Conservation (phyloP, 2,113 vertebrate species). For the Maccullochella peelii region DNA sequence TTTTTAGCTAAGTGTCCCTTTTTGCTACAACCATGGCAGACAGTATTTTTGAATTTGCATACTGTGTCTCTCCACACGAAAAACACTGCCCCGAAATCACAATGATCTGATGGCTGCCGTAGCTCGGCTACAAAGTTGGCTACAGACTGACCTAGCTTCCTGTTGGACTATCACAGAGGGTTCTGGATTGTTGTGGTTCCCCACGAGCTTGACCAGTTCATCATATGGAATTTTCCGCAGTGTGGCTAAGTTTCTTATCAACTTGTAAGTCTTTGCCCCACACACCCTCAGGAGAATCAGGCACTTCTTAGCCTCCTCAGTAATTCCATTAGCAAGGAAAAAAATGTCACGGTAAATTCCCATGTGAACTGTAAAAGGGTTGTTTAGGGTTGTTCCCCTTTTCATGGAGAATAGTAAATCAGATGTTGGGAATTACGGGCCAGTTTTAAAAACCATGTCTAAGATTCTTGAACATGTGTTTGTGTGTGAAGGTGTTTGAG, state of each 20-base stretch:
- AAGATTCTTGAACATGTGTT: too few species aligned
- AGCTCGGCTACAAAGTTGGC: conserved; percentile 11
- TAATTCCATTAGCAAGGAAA: conserved; percentile 13
- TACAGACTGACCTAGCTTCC: conserved; percentile 19
- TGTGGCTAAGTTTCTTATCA: conserved; percentile 13
- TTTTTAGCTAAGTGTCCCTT: not conserved
- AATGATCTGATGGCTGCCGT: conserved; percentile 3
- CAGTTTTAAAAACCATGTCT: too few species aligned
- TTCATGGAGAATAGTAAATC: too few species aligned
- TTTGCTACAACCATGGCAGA: not conserved
- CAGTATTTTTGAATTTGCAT: not conserved
- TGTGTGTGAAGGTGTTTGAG: too few species aligned
- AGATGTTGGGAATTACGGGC: too few species aligned
- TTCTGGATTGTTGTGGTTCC: not conserved
- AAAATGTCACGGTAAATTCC: too few species aligned
- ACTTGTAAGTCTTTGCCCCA: conserved; percentile 33
- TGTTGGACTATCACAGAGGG: not conserved
- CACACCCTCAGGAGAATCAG: conserved; percentile 31
- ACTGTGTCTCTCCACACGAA: not conserved
- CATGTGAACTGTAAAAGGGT: too few species aligned
- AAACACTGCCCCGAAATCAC: not conserved
- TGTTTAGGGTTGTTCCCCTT: too few species aligned
- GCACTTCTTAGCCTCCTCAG: not conserved
- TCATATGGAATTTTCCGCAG: not conserved
- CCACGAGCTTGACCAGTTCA: not conserved